Evolutionary conservation across 2,113 vertebrate genomes (phyloP), one percentile per base, ranked within the genome.

Genomic region (Rhineura floridana): DNA sequence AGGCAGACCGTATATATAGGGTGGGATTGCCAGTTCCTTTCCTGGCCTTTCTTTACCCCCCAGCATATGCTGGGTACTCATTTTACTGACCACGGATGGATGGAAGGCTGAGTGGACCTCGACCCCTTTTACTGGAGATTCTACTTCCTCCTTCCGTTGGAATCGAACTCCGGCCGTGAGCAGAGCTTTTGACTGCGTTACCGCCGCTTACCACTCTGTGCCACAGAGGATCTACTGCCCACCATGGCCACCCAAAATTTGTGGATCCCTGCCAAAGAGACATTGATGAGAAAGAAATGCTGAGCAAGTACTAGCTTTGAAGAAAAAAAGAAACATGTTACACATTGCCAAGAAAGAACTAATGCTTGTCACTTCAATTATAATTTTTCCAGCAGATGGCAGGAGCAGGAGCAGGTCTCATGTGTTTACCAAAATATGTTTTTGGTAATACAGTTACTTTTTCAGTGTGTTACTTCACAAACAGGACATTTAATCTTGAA

Each of bases 401-500:
- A 59, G 44, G 10, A 90, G n/a, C n/a, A n/a, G n/a, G n/a, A n/a
- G 13, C 75, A 65, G 36, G 72, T n/a, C 72, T 76, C 46, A n/a
- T 13, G 21, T 65, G 62, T 70, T 59, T 55, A 90, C 8, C 39
- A 77, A 55, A 86, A 82, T 28, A 69, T 55, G 7, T 55, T n/a
- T 69, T 52, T 70, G 44, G 42, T 67, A 76, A 88, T 33, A 4
- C n/a, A 6, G 65, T 1, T 50, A 59, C 55, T 87, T 48, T 30
- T 36, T 59, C 30, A 33, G 52, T 4, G n/a, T 28, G 15, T 65
- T 1, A 80, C 0, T 48, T 89, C 83, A 13, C 25, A 52, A 70
- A 33, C 1, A 84, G 67, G n/a, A 81, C 77, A 90, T 85, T 69
- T 85, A 86, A 89, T 86, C 89, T 59, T 30, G 84, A 87, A 77